Conservation (phyloP, 2,113 vertebrate species). For the Actinemys pallida region DNA sequence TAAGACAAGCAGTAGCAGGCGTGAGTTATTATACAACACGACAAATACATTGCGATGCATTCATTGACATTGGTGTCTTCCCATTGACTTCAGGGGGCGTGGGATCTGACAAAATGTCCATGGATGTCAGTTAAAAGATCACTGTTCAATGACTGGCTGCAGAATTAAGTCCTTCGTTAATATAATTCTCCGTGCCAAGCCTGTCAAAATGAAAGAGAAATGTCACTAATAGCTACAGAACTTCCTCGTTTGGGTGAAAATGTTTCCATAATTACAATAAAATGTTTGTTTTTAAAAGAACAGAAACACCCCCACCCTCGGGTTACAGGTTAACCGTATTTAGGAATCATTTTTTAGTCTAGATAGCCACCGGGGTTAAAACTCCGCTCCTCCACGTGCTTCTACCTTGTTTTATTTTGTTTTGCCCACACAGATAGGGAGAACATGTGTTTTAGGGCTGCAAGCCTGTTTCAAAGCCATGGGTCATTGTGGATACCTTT, state of each 20-base stretch:
- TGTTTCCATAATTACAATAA: background rate
- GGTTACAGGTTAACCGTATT: background rate
- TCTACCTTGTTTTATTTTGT: background rate
- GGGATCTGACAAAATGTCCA: background rate
- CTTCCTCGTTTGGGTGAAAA: background rate
- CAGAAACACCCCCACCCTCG: background rate
- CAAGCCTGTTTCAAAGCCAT: too few species aligned
- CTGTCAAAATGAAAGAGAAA: background rate
- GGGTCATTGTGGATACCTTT: too few species aligned
- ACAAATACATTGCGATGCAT: background rate
- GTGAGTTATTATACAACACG: background rate
- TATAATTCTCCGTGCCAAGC: background rate
- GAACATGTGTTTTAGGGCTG: too few species aligned
- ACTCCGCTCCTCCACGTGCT: background rate
- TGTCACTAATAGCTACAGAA: background rate
- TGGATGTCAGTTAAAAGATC: background rate
- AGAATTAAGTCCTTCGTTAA: background rate
- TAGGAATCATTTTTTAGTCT: background rate
- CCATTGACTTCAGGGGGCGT: background rate
- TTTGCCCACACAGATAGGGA: background rate
- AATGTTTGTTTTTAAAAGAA: background rate
- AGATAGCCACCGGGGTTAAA: background rate
- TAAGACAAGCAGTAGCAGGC: background rate
- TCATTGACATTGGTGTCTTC: background rate
- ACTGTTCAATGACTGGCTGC: background rate